Conservation (phyloP, 1,140 invertebrate genomes). For the Helicorthomorpha holstii region DNA sequence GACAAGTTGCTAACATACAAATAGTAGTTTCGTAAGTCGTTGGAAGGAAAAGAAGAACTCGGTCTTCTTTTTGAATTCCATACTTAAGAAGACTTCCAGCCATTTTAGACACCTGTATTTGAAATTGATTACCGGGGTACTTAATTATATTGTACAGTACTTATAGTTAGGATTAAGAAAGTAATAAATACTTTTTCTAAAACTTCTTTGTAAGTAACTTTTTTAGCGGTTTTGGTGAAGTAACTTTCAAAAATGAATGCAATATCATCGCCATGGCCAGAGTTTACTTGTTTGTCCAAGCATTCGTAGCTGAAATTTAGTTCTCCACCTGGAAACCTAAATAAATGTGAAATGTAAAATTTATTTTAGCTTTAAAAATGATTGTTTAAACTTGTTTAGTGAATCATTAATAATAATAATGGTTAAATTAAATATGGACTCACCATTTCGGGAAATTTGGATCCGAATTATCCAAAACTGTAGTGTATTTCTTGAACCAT, state of each 20-base stretch:
- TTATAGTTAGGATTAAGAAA: not conserved
- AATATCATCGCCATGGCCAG: not conserved
- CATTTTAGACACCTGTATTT: not conserved
- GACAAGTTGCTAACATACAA: not conserved
- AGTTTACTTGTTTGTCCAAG: not conserved
- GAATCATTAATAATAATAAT: not conserved
- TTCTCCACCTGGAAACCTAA: not conserved
- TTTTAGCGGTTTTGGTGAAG: not conserved
- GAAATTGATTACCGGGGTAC: too few relatives aligned
- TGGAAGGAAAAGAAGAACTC: not conserved
- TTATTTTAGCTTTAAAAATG: not conserved
- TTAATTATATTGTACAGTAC: too few relatives aligned
- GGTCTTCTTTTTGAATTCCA: not conserved
- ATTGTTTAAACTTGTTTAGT: not conserved
- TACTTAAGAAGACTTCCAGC: not conserved
- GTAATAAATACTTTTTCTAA: not conserved
- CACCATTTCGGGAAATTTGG: not conserved
- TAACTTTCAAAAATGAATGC: not conserved
- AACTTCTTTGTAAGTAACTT: conserved; percentile 1
- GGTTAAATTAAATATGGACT: not conserved
- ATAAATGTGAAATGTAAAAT: not conserved
- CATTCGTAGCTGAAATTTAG: not conserved
- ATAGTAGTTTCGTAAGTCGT: not conserved
- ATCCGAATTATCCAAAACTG: not conserved
- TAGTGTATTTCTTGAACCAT: not conserved